Base-by-base conservation (phyloP, 2,113 vertebrate species). In the Puntigrus tetrazona region DNA sequence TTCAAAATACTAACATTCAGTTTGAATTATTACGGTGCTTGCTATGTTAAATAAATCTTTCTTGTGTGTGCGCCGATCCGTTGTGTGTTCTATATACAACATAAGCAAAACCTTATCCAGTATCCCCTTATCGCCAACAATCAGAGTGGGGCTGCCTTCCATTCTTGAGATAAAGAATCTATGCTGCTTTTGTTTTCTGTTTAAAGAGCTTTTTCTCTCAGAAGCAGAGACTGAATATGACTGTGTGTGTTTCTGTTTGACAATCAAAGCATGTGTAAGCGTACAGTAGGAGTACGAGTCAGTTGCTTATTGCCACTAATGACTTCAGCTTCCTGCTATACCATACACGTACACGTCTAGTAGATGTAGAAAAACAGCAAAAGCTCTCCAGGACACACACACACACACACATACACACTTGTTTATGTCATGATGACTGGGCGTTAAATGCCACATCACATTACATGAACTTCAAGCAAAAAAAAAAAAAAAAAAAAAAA, bases 391-490 rank as follows among this genome's bases (percentile, higher is more conserved):
- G 2, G 11, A 80, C 82, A 59, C 78, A 67, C 22, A 59, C 63
- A 47, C 79, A 69, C 79, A 63, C 52, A 78, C 52, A 79, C 67
- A 61, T 14, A 73, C 36, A 43, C 18, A 20, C 52, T 55, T n/a
- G 2, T n/a, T 55, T 55, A 55, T 74, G 65, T 82, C 50, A 31
- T 20, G 80, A 86, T 77, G 70, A 65, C 69, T 84, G 61, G 50
- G 57, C 29, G 36, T 78, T 78, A 83, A 88, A 85, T 87, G 85
- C 41, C 85, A 88, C 59, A 82, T 85, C 78, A 50, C 76, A 81
- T 77, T 75, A 78, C 77, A 76, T 22, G 50, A 11, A 55, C 7
- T 78, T 73, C 41, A 50, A 69, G 45, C 61, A 9, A 34, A 11
- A 20, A 9, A 36, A 31, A 31, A 45, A 8, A 45, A 11, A 55